Percentiles rank a stretch among this genome's conserved stretches.
Conservation (phyloP, 2,113 vertebrate species). For the Periophthalmodon schlosseri region DNA sequence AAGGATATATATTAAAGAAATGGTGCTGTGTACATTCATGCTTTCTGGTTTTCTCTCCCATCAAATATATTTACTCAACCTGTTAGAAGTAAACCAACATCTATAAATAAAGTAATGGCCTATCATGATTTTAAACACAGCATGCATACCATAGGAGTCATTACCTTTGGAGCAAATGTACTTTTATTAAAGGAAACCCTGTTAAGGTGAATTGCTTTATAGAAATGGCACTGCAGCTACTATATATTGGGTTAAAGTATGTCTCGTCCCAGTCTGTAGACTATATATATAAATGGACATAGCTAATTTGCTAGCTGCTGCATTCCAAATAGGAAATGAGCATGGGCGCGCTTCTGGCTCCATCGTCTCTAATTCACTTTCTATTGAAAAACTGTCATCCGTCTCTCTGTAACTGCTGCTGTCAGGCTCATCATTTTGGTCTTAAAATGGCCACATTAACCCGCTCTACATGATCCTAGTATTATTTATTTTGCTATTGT, state of each 20-base stretch:
- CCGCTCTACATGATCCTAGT: too few species aligned
- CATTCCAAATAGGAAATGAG: too few species aligned
- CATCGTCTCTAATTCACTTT: too few species aligned
- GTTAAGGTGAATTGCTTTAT: constrained; percentile 66
- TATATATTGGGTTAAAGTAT: constrained; percentile 20
- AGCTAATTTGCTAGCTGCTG: too few species aligned
- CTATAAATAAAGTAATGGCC: constrained; percentile 62
- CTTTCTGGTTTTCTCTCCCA: neutral
- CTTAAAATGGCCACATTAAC: too few species aligned
- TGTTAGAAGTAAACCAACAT: constrained; percentile 32
- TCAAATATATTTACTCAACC: constrained; percentile 5
- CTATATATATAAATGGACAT: too few species aligned
- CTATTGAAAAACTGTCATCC: too few species aligned
- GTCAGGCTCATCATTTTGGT: too few species aligned
- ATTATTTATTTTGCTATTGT: too few species aligned
- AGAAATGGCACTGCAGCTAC: constrained; percentile 48
- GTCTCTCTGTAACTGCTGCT: too few species aligned
- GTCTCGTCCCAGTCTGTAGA: too few species aligned
- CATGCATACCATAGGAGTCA: constrained; percentile 42
- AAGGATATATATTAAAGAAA: constrained; percentile 16
- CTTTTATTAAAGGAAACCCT: constrained; percentile 52
- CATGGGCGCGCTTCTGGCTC: too few species aligned
- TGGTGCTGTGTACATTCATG: neutral
- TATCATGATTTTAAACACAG: constrained; percentile 57
- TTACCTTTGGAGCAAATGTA: constrained; percentile 63